Base-by-base conservation (phyloP, 2,113 vertebrate genomes). In the Aptenodytes forsteri region DNA sequence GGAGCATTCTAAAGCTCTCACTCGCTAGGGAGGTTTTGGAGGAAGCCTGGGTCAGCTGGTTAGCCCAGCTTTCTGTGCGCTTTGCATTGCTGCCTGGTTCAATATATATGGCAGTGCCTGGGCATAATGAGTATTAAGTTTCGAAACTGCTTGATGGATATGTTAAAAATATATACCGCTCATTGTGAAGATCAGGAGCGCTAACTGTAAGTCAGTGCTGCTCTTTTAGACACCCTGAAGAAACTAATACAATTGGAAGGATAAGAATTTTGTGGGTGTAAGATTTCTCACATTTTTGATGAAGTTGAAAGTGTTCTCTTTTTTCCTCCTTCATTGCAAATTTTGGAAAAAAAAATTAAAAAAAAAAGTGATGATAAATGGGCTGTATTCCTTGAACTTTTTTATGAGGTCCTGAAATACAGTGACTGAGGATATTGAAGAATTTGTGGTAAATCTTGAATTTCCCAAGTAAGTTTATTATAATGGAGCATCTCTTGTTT, bases 21-120 rank as follows among this genome's bases (percentile, higher is more conserved):
- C 26, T 84, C 2, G 1, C 5, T 62, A 32, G 18, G 26, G 18
- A 2, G 8, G 11, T 64, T 91, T 93, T 0, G 0, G 38, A 46
- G 52, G 56, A 78, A 62, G 44, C 16, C 32, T 47, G 16, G 40
- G 15, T 36, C 30, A 67, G 7, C 58, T 90, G 52, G 11, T 44
- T 84, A 6, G 2, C 40, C 47, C 7, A 20, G 59, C 14, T 91
- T 78, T 62, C 58, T 42, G 6, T 1, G 2, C 1, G 3, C 16
- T 47, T 72, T 62, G 40, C 6, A 0, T 27, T 87, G 40, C n/a
- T 69, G n/a, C 26, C 46, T 38, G 7, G 11, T 66, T 76, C 21
- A 47, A 15, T 42, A 36, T 19, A 40, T 32, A 36, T 0, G 2
- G 16, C 42, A 59, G 16, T 82, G 18, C 58, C 40, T 69, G 46